Base-by-base conservation (phyloP, 1,140 invertebrate species). In the Oppia nitens region DNA sequence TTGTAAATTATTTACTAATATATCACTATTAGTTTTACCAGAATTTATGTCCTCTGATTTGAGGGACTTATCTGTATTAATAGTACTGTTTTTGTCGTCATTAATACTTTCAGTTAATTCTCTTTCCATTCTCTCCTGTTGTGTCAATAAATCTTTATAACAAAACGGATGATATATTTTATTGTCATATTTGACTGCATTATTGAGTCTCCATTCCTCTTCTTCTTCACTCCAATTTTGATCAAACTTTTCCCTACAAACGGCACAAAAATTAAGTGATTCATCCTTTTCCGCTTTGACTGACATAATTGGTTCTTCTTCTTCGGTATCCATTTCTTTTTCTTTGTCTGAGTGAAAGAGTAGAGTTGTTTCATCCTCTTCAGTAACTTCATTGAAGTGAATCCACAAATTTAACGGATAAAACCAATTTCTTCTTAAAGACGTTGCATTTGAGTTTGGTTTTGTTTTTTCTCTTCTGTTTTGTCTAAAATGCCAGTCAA, bases 401-500 rank as follows among this genome's bases (percentile, higher is more conserved):
- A 88, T 80, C 93, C 93, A 97, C 2, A 54, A 21, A 55, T 59
- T 45, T 1, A 55, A 26, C 9, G 45, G n/a, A 21, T 53, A 63
- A 55, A 47, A 63, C 57, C 57, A 63, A 11, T 53, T 24, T 28
- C 59, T 25, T 2, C 26, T n/a, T 27, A 54, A 24, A 24, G 28
- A 17, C 2, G 27, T 25, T 27, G 24, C 20, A n/a, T 49, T 45
- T 50, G 48, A 60, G 49, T 28, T 29, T 53, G 40, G 24, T 21
- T 60, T 55, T 50, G 40, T 86, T 59, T 87, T 81, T 65, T 90
- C 88, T 48, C 83, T 76, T 11, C 88, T 75, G 72, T 97, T 97
- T 70, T 90, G 85, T 11, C 91, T 52, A 72, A 96, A 96, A 74
- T 97, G 93, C 92, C 93, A 96, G 73, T 97, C 91, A 27, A 96